phyloP scores from a whole-genome alignment of 2,113 vertebrate genomes.

The Aspiorhynchus laticeps region DNA sequence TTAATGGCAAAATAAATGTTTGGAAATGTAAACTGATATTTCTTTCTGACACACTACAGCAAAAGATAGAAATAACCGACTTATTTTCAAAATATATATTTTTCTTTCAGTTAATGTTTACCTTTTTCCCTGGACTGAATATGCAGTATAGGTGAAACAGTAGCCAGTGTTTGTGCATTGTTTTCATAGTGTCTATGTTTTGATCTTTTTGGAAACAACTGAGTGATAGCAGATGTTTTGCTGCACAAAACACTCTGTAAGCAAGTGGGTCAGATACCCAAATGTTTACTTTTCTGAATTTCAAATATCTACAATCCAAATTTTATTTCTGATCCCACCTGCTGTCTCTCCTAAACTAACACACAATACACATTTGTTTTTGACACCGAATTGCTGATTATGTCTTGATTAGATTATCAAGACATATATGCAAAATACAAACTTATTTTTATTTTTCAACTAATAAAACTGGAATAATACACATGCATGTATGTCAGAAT shows the following conservation, averaged over 20 bases:
- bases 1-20: no score
- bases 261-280: background rate
- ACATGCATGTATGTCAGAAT: background rate
- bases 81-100: no score
- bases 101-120: background rate
- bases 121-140: background rate
- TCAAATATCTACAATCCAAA: background rate
- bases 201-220: background rate
- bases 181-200: background rate
- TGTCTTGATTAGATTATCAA: background rate
- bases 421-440: background rate
- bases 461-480: background rate
- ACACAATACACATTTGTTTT: background rate
- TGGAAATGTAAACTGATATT: no score
- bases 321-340: background rate
- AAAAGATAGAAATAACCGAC: no score
- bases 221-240: background rate
- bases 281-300: background rate
- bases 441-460: background rate
- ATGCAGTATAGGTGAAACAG: background rate
- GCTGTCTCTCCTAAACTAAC: background rate
- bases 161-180: background rate
- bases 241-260: background rate
- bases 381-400: background rate
- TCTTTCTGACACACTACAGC: no score